Percentiles rank a stretch among this genome's conserved stretches.
Evolutionary conservation across 2,888 invertebrate species (phyloP).

Genomic region (Dryobotodes eremita): DNA sequence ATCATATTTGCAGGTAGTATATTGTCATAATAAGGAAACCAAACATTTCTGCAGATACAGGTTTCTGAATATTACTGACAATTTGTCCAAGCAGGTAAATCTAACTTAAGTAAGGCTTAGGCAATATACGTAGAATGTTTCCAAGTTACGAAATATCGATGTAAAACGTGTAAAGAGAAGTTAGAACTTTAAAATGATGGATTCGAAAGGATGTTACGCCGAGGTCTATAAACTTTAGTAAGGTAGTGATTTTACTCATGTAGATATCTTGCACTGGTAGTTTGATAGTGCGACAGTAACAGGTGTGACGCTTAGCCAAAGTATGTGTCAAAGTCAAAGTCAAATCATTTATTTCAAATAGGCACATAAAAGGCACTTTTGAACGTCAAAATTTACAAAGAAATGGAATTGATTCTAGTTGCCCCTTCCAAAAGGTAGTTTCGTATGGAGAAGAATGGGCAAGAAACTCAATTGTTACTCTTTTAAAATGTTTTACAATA

Average conservation of each 20-base stretch:
- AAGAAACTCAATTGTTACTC: too few relatives aligned
- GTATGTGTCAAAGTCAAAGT: too few relatives aligned
- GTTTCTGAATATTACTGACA: too few relatives aligned
- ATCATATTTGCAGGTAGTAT: slow-evolving; percentile 25
- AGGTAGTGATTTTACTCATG: not conserved
- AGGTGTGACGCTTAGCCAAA: not conserved
- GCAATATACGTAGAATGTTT: not conserved
- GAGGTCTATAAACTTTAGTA: not conserved
- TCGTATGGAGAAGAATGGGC: too few relatives aligned
- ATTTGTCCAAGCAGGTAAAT: slow-evolving; percentile 17
- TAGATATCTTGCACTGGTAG: not conserved
- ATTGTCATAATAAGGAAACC: slow-evolving; percentile 19
- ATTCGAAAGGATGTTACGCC: not conserved
- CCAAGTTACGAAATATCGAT: not conserved
- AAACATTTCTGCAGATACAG: too few relatives aligned
- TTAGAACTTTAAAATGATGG: not conserved
- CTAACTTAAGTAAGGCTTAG: not conserved
- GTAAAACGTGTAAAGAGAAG: not conserved
- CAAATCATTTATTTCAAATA: too few relatives aligned
- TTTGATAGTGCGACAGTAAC: not conserved
- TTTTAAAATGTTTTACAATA: too few relatives aligned
- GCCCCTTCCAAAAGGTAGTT: too few relatives aligned
- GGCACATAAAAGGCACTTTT: too few relatives aligned
- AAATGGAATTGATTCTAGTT: too few relatives aligned
- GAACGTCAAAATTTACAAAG: too few relatives aligned